phyloP scores from a whole-genome alignment of 2,888 invertebrate genomes.

The Phyllotreta cruciferae region DNA sequence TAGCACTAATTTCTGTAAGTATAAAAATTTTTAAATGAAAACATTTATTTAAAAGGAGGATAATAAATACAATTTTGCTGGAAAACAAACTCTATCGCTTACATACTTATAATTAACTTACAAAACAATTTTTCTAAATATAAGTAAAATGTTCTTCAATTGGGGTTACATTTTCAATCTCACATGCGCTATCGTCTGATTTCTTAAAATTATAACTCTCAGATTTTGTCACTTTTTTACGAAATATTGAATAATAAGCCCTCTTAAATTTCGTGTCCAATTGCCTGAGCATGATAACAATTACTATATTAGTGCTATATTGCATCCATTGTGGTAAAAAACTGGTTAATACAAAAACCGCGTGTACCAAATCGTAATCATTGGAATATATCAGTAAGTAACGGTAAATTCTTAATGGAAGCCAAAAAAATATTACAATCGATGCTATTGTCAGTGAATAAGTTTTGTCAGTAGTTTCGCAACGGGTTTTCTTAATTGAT shows the following conservation, averaged over 20 bases:
- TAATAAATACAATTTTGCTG: not conserved
- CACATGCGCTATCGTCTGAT: not conserved
- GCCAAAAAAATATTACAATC: conserved; percentile 3
- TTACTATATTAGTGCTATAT: conserved; percentile 1
- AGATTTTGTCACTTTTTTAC: not conserved
- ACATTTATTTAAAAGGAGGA: not conserved
- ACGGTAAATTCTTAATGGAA: conserved; percentile 4
- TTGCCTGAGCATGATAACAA: conserved; percentile 6
- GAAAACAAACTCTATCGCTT: not conserved
- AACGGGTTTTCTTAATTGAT: not conserved
- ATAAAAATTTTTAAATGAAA: not conserved
- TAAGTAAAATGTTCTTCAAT: not conserved
- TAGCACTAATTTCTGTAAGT: not conserved
- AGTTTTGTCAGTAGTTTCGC: not conserved
- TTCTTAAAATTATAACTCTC: not conserved
- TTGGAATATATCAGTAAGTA: conserved; percentile 4
- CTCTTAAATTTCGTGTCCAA: not conserved
- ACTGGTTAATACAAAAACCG: not conserved
- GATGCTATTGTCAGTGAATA: conserved; percentile 2
- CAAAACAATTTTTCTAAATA: conserved; percentile 3
- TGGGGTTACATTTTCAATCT: not conserved
- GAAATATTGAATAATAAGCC: conserved; percentile 1
- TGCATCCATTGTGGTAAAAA: conserved; percentile 9
- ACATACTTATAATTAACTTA: not conserved
- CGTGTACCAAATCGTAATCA: conserved; percentile 2